Evolutionary conservation across 2,797 vertebrate genomes (phyloP).

Genomic region (Acanthurus lineatus): DNA sequence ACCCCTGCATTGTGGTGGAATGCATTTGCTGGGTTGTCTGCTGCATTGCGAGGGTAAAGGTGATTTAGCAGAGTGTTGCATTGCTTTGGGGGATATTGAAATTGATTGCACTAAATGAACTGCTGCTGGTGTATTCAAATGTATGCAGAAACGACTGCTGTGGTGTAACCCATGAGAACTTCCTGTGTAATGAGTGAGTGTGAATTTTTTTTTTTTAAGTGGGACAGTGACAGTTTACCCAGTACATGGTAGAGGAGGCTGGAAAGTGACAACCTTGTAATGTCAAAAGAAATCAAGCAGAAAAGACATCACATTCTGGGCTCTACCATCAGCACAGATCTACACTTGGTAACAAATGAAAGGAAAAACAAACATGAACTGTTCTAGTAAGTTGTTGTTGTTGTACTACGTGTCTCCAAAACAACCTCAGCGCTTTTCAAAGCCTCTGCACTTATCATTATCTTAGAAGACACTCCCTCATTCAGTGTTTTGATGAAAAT

Average conservation of each 20-base stretch:
- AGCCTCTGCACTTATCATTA: no score
- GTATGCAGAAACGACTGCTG: background rate
- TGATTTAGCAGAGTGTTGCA: constrained; percentile 9
- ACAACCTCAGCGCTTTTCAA: background rate
- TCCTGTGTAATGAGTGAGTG: constrained; percentile 34
- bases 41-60: background rate
- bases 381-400: background rate
- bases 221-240: background rate
- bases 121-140: background rate
- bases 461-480: no score
- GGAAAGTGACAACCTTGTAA: background rate
- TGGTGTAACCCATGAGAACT: constrained; percentile 11
- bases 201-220: background rate
- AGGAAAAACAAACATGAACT: background rate
- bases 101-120: constrained; percentile 6
- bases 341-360: background rate
- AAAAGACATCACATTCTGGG: background rate
- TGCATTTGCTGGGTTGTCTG: background rate
- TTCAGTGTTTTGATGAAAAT: background rate
- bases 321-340: background rate
- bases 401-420: background rate
- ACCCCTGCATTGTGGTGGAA: background rate
- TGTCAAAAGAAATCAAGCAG: background rate
- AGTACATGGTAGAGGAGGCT: constrained; percentile 10
- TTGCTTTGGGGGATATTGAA: background rate